Evolutionary conservation across 2,888 invertebrate species (phyloP), one percentile per base, ranked within the genome.

Genomic region (Sinelater perroti): DNA sequence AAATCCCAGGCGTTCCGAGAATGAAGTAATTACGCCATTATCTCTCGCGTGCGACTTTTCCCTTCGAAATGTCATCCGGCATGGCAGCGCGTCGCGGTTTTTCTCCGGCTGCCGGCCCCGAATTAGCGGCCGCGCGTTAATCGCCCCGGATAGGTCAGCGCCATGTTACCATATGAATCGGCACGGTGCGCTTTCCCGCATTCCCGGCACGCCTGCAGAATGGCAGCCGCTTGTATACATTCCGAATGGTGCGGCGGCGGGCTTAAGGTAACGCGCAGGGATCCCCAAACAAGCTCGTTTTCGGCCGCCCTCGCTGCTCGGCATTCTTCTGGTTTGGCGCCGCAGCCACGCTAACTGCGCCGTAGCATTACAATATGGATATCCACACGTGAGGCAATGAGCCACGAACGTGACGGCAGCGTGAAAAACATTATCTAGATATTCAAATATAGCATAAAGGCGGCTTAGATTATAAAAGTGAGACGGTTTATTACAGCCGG

Each of bases 381-480:
- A 64, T 50, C 53, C 55, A 69, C 60, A 67, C 70, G 69, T 70
- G 70, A 70, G 64, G 68, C 69, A 64, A 70, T 70, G 69, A 69
- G 67, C 46, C 38, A 31, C 42, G 58, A 65, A 69, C 70, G 70
- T 70, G 70, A 69, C 64, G 45, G 55, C 56, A 56, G 58, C 63
- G 57, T 61, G 57, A 60, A 60, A 64, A 63, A 61, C 54, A 59
- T 62, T 60, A 58, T 52, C 46, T 46, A 24, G 40, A 35, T 47
- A 55, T 53, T 46, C 47, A 50, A 51, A 61, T 45, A 52, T 44
- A 44, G 14, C 44, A 16, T 30, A 44, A 44, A 40, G 36, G 17
- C 24, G 35, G 47, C 36, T 49, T 49, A 30, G 28, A 44, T 44
- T 44, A 30, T 44, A 44, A 44, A 30, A 42, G 26, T 14, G 44